Evolutionary conservation across 1,140 invertebrate species (phyloP), one percentile per base, ranked within the genome.

Genomic region (Battus philenor): DNA sequence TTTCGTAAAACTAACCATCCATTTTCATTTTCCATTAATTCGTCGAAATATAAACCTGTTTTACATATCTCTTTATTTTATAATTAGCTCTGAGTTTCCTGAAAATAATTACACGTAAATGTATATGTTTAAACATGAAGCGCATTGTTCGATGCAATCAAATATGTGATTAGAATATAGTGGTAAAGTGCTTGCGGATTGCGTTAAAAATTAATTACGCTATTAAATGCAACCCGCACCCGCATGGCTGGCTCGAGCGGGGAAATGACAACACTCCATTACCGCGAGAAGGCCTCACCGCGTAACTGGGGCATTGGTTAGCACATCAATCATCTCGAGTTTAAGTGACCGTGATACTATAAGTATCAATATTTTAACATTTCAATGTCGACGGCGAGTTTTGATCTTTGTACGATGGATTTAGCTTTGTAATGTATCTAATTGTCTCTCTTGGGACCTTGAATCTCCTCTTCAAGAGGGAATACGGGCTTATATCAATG

Each of bases 251-350:
- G n/a, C 16, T 17, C 4, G 5, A 9, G n/a, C 17, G 7, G 33
- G 33, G 33, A 36, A 36, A 36, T 36, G 33, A 36, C 33, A 36
- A 20, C 33, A 22, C 9, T 20, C 33, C 17, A 36, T 36, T 22
- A 36, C 15, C 16, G 6, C 18, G 4, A 17, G 17, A 36, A 36
- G 16, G 33, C 16, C 17, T 34, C 3, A 15, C 4, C 13, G 9
- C 32, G 10, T n/a, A 20, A 34, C n/a, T 4, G 16, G 16, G 16
- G 32, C 32, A 9, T 20, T 20, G 4, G 10, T 9, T n/a, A 11
- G 20, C 33, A 36, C 16, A 36, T 36, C 33, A 16, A 36, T 36
- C 33, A 22, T 20, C 16, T 11, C 11, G 4, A 22, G 11, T n/a
- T 36, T 10, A 22, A 20, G 17, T 36, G 7, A 36, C 9, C 4